A percentile compares a stretch with the other conserved stretches of the same genome.
Evolutionary conservation across 2,113 vertebrate genomes (phyloP).

Genomic region (Panthera uncia): DNA sequence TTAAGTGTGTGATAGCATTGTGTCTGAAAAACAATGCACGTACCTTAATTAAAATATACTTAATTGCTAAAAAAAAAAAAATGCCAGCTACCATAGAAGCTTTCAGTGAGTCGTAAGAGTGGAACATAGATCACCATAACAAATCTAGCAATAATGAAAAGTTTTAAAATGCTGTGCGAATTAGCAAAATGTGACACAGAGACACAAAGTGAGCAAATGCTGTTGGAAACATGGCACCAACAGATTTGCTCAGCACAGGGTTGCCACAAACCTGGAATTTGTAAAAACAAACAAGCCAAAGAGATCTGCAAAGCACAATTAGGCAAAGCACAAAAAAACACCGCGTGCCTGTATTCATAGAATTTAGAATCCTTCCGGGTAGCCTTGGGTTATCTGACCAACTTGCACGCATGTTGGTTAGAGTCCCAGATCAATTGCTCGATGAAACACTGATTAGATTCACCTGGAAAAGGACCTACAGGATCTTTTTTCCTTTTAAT

Average conservation of each 20-base stretch:
- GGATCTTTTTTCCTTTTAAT: not conserved
- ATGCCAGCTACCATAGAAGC: not conserved
- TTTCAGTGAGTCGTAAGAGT: not conserved
- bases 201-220: not conserved
- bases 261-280: not conserved
- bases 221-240: not conserved
- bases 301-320: not conserved
- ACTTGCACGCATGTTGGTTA: not conserved
- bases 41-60: not conserved
- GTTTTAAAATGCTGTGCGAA: not conserved
- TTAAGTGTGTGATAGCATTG: not conserved
- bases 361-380: not conserved
- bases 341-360: not conserved
- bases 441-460: not conserved
- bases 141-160: not conserved
- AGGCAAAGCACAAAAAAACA: not conserved
- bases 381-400: not conserved
- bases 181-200: not conserved
- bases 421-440: not conserved
- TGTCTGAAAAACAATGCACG: not conserved
- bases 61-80: not conserved
- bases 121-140: not conserved
- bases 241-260: not conserved
- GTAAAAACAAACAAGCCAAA: not conserved
- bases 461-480: not conserved